Evolutionary conservation across 2,888 invertebrate species (phyloP), one percentile per base, ranked within the genome.

Genomic region (Cheilosia vulpina): DNA sequence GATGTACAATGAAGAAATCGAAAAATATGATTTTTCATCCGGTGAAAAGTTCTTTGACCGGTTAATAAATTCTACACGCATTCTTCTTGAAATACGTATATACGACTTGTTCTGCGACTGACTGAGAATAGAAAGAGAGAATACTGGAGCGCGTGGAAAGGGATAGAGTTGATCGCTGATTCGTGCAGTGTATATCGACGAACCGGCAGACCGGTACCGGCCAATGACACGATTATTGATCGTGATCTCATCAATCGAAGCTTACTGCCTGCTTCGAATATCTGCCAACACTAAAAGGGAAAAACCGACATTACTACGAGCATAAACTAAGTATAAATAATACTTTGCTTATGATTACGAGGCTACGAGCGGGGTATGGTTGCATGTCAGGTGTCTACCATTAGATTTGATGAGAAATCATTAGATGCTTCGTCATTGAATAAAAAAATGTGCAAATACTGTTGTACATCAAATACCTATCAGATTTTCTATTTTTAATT

Each of bases 21-120:
- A 53, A 41, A 53, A 27, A 43, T 31, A 9, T n/a, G 4, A 60
- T n/a, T 27, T 13, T n/a, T 55, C n/a, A 65, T 31, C 31, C 31
- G 43, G 38, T 24, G 38, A 38, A 17, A 58, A 62, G 66, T 66
- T 66, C 66, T 66, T 66, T 58, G 75, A 76, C 66, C 75, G 41
- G 50, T 21, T 63, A 63, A 53, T 55, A 41, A 55, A 43, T 4
- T 75, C 19, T 21, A 45, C 47, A 65, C 47, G 41, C 73, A 31
- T 38, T 38, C 19, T 43, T 2, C 1, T 38, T 27, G 27, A 27
- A 24, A 6, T n/a, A n/a, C n/a, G n/a, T n/a, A n/a, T n/a, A 5
- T 7, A 6, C 27, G 27, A 27, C 27, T 27, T 27, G 7, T 27
- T 7, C 31, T n/a, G 34, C 21, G 21, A 55, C 11, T 5, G 5